Conservation (phyloP, 2,113 vertebrate genomes). For the Philantomba maxwellii region DNA sequence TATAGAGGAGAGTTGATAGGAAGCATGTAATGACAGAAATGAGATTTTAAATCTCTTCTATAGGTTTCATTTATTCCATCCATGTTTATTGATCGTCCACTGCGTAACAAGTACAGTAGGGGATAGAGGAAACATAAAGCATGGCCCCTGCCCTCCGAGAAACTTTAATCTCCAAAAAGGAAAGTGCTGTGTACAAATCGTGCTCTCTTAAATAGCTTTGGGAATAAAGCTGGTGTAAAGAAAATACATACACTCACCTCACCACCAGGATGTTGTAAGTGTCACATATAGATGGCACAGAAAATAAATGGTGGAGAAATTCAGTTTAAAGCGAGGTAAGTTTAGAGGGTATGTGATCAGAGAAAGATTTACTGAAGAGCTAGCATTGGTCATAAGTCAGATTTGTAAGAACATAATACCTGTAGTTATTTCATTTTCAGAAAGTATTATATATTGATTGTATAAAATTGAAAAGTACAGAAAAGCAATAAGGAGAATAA, state of each 20-base stretch:
- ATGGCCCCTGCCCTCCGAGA: background rate
- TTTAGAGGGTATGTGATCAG: background rate
- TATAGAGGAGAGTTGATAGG: conserved; percentile 42
- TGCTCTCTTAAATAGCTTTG: background rate
- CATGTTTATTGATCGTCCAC: conserved; percentile 40
- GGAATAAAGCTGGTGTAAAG: background rate
- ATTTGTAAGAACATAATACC: background rate
- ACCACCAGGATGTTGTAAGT: background rate
- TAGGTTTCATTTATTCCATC: conserved; percentile 7
- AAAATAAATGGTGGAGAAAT: background rate
- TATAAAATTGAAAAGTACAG: background rate
- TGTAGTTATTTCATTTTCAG: conserved; percentile 5
- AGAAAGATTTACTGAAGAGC: background rate
- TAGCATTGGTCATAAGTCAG: background rate
- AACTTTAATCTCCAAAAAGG: background rate
- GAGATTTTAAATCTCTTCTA: conserved; percentile 41
- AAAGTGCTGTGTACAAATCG: background rate
- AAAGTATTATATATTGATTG: background rate
- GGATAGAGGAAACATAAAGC: background rate
- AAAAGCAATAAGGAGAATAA: background rate
- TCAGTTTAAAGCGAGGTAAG: background rate
- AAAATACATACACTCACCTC: background rate
- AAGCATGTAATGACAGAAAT: conserved; percentile 40
- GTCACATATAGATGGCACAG: background rate
- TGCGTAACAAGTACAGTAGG: background rate